Base-by-base conservation (phyloP, 2,888 invertebrate genomes). In the Polyommatus iphigenia region DNA sequence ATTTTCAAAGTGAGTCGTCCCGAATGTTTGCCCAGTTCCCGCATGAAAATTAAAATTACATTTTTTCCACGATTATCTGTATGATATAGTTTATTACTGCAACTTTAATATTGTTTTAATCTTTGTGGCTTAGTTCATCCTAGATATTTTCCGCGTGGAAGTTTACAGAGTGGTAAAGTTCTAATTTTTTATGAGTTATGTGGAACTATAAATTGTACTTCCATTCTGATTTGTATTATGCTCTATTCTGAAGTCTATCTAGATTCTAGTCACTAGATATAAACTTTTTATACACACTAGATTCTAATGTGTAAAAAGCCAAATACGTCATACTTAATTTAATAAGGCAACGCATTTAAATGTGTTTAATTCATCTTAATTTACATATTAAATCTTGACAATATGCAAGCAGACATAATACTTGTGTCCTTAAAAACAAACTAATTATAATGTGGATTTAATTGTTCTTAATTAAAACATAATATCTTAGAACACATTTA, bases 1-100 rank as follows among this genome's bases (percentile, higher is more conserved):
- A 83, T 80, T 81, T 77, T 41, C 36, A 72, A 77, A 72, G 77
- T 77, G 20, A 77, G 54, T 73, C 73, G 57, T 71, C 4, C 8
- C 36, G 72, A 77, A 77, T 77, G 73, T 59, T 73, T 41, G 57
- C 59, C n/a, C 57, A 36, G 57, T 15, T 72, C 59, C 41, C 72
- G 77, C 72, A 72, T 73, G 59, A 36, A 72, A 72, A 54, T 72
- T 54, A 32, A 57, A 77, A 36, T 77, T 71, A 77, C 24, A 57
- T 71, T 36, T 71, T 54, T 77, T 72, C 77, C 18, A 20, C 67
- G 67, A 67, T 67, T 32, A 67, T 67, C 67, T 32, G 67, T 32
- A 32, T 29, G 67, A 29, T 67, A 67, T 32, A 67, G 67, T 67
- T 54, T 29, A 50, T 75, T 75, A 67, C 54, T 73, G 29, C 75